Conservation (phyloP, 2,888 invertebrate species). For the Apamea anceps region DNA sequence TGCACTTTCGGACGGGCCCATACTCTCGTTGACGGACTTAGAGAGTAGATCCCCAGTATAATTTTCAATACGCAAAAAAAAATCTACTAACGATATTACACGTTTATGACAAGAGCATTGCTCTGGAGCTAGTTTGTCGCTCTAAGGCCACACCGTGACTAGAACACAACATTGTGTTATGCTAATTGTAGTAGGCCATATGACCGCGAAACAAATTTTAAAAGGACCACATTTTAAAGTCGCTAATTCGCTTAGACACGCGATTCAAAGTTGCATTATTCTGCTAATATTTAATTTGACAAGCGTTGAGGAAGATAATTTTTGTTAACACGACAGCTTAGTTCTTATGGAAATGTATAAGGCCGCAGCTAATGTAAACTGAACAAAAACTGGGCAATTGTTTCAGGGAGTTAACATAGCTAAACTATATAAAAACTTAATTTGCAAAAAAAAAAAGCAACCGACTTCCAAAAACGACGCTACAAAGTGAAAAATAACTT, state of each 20-base stretch:
- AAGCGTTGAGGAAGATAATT: slow-evolving; percentile 50
- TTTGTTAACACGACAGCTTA: slow-evolving; percentile 30
- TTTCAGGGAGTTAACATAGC: not conserved
- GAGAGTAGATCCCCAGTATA: too few relatives aligned
- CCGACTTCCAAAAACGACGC: too few relatives aligned
- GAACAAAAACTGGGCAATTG: not conserved
- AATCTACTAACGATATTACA: not conserved
- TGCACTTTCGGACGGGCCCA: too few relatives aligned
- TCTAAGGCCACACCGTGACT: slow-evolving; percentile 26
- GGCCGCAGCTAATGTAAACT: slow-evolving; percentile 22
- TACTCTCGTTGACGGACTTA: too few relatives aligned
- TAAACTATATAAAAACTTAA: too few relatives aligned
- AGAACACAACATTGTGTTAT: slow-evolving; percentile 43
- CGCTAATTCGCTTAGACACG: slow-evolving; percentile 52
- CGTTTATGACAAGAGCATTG: slow-evolving; percentile 12
- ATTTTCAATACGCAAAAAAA: not conserved
- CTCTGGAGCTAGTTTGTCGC: not conserved
- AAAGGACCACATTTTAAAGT: slow-evolving; percentile 42
- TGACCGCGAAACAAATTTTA: slow-evolving; percentile 24
- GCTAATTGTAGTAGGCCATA: slow-evolving; percentile 42
- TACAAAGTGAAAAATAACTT: too few relatives aligned
- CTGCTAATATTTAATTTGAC: slow-evolving; percentile 55
- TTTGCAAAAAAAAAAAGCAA: too few relatives aligned
- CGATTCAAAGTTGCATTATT: slow-evolving; percentile 52
- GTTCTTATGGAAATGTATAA: slow-evolving; percentile 44